Conservation (phyloP, 2,797 vertebrate genomes). For the Stomatorhinus walkeri region DNA sequence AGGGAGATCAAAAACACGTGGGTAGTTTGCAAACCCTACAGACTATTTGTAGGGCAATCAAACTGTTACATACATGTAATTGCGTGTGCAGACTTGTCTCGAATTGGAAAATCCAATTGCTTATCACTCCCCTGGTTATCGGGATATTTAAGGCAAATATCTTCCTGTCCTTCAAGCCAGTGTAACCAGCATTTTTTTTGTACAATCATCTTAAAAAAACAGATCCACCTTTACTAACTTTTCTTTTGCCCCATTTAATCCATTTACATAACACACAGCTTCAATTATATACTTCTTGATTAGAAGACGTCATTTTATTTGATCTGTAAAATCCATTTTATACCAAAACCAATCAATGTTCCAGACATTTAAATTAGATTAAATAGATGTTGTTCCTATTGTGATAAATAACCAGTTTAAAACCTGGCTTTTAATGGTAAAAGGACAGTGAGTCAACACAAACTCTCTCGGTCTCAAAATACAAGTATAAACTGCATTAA, state of each 20-base stretch:
- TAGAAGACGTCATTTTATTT: constrained; percentile 1
- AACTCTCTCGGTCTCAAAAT: background rate
- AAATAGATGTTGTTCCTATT: background rate
- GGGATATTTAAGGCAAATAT: background rate
- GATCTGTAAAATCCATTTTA: constrained; percentile 14
- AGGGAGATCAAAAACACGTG: background rate
- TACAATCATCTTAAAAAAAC: background rate
- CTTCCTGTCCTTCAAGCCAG: background rate
- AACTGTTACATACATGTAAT: background rate
- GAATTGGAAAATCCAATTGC: background rate
- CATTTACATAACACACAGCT: background rate
- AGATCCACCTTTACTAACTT: background rate
- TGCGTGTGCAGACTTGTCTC: background rate
- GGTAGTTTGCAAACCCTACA: background rate
- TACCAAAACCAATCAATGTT: background rate
- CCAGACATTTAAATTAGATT: constrained; percentile 8
- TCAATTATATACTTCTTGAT: background rate
- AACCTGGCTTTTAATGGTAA: constrained; percentile 2
- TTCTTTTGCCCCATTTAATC: background rate
- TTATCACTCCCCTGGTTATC: background rate
- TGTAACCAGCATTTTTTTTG: background rate
- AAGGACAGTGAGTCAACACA: background rate
- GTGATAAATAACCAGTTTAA: background rate
- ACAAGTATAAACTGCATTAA: background rate
- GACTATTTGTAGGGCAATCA: background rate